phyloP scores from a whole-genome alignment of 2,888 invertebrate genomes.

The Choreutis nemorana region DNA sequence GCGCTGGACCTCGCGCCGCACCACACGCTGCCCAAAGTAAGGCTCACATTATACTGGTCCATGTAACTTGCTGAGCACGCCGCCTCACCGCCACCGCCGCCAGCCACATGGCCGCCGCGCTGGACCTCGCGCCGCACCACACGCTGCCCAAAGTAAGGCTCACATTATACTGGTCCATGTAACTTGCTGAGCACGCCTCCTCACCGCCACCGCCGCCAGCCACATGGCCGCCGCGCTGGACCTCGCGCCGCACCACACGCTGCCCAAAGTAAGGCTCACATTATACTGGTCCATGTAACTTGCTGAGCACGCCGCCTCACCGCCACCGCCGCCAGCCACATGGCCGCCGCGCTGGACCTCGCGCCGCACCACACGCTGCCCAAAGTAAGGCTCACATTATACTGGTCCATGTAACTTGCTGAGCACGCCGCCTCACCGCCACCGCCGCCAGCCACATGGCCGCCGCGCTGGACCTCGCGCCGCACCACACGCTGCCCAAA shows the following conservation, averaged over 20 bases:
- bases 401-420: too few species aligned
- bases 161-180: too few species aligned
- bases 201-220: slow-evolving; percentile 89
- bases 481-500: slow-evolving; percentile 81
- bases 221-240: slow-evolving; percentile 96
- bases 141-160: too few species aligned
- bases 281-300: slow-evolving; percentile 81
- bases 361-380: slow-evolving; percentile 82
- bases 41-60: too few species aligned
- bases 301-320: slow-evolving; percentile 84
- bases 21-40: slow-evolving; percentile 80
- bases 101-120: too few species aligned
- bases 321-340: slow-evolving; percentile 92
- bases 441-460: slow-evolving; percentile 96
- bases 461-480: slow-evolving; percentile 88
- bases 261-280: slow-evolving; percentile 72
- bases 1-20: slow-evolving; percentile 88
- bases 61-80: too few species aligned
- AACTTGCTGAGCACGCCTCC: slow-evolving; percentile 80
- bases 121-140: too few species aligned
- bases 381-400: slow-evolving; percentile 70
- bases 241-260: slow-evolving; percentile 82
- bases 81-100: too few species aligned
- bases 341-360: slow-evolving; percentile 92
- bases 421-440: slow-evolving; percentile 82